Percentiles rank a stretch among this genome's conserved stretches.
These are phyloP conservation scores for Chloropsis cyanopogon DNA, from an alignment of 2,113 vertebrate species.

Conservation along the genomic window DNA sequence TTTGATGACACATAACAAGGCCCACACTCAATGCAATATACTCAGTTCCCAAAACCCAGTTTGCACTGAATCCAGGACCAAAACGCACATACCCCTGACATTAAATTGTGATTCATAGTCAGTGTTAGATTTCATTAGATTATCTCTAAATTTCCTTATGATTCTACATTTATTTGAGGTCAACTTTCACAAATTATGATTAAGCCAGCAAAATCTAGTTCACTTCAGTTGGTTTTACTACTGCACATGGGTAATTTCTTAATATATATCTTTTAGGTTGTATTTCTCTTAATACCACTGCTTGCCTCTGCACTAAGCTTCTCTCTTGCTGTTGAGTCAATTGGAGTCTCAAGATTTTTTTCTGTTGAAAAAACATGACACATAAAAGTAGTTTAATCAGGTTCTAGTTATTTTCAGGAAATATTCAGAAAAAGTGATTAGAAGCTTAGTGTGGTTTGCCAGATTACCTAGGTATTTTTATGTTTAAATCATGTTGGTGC, in stretches of 20 bases:
- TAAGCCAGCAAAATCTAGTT: not conserved
- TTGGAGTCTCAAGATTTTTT: not conserved
- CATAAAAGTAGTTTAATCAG: not conserved
- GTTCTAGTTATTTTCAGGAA: not conserved
- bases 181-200: not conserved
- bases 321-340: not conserved
- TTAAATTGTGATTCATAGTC: not conserved
- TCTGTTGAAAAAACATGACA: not conserved
- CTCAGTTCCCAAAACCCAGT: not conserved
- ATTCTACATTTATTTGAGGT: not conserved
- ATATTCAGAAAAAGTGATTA: not conserved
- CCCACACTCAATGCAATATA: too few relatives aligned
- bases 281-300: not conserved
- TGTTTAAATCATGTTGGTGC: not conserved
- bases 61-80: not conserved
- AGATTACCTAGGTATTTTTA: conserved; percentile 19
- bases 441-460: not conserved
- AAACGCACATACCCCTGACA: not conserved
- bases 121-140: not conserved
- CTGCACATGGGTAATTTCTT: not conserved
- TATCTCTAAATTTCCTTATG: not conserved
- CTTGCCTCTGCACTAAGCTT: not conserved
- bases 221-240: not conserved
- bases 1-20: not conserved
- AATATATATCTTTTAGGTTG: not conserved